These are phyloP conservation scores for Sarcophaga peregrina DNA, from an alignment of 1,140 invertebrate genomes.

Conservation along the genomic window DNA sequence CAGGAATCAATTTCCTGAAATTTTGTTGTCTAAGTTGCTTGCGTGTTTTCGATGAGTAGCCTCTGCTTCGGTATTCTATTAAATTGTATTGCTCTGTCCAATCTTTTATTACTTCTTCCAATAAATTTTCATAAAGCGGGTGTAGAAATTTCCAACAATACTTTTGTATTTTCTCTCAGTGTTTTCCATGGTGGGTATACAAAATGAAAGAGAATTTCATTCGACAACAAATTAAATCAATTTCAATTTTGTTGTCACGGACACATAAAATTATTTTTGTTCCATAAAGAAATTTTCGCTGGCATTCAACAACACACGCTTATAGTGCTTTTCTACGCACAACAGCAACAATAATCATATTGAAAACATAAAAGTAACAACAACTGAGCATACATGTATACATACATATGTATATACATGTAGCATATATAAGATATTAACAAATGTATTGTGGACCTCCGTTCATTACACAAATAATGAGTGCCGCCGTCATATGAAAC, in stretches of 20 bases:
- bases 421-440: not conserved
- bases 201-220: conserved; percentile 33
- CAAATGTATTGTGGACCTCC: not conserved
- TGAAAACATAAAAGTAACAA: conserved; percentile 1
- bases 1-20: too few species aligned
- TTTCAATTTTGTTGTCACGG: conserved; percentile 33
- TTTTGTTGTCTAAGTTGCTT: too few species aligned
- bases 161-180: not conserved
- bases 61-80: too few species aligned
- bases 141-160: too few species aligned
- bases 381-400: not conserved
- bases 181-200: not conserved
- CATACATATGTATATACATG: too few species aligned
- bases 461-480: not conserved
- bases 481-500: not conserved
- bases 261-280: conserved; percentile 25
- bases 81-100: too few species aligned
- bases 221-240: conserved; percentile 21
- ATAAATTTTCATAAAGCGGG: too few species aligned
- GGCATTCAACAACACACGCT: too few species aligned
- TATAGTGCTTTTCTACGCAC: not conserved
- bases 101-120: too few species aligned
- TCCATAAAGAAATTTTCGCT: not conserved
- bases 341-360: not conserved
- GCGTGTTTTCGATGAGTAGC: too few species aligned